Evolutionary conservation across 1,140 invertebrate genomes (phyloP).

Genomic region (Lepidostoma basale): DNA sequence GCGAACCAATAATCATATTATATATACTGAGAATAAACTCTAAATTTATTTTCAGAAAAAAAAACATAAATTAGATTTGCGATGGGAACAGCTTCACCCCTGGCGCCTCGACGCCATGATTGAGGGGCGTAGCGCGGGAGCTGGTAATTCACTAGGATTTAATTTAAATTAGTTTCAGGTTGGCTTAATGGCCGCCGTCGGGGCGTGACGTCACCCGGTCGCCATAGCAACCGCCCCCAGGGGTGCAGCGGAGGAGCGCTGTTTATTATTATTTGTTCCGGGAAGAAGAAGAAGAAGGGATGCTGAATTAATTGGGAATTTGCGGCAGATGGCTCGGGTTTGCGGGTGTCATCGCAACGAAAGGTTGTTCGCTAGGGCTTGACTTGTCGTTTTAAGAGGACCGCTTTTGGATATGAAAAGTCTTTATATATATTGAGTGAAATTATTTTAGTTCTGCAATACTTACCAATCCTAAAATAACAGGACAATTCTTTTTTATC

Average conservation of each 20-base stretch:
- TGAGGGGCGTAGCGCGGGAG: conserved; percentile 45
- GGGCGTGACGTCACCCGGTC: conserved; percentile 37
- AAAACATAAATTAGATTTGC: neutral
- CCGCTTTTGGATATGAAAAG: too few species aligned
- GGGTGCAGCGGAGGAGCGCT: neutral
- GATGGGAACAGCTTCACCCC: neutral
- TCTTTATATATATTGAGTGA: too few species aligned
- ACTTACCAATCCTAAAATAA: too few species aligned
- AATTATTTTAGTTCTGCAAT: too few species aligned
- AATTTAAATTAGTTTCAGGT: conserved; percentile 66
- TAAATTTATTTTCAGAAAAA: neutral
- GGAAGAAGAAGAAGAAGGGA: neutral
- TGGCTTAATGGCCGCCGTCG: conserved; percentile 61
- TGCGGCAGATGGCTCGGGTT: neutral
- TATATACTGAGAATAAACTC: too few species aligned
- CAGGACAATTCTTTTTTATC: too few species aligned
- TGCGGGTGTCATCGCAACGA: neutral
- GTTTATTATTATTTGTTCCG: conserved; percentile 19
- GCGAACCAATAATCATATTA: too few species aligned
- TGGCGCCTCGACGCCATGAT: conserved; percentile 33
- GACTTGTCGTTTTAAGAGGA: too few species aligned
- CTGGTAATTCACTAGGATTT: conserved; percentile 65
- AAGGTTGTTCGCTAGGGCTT: too few species aligned
- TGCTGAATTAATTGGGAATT: neutral
- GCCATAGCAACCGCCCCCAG: conserved; percentile 28